Conservation (phyloP, 1,140 invertebrate species). For the Babylonia areolata region DNA sequence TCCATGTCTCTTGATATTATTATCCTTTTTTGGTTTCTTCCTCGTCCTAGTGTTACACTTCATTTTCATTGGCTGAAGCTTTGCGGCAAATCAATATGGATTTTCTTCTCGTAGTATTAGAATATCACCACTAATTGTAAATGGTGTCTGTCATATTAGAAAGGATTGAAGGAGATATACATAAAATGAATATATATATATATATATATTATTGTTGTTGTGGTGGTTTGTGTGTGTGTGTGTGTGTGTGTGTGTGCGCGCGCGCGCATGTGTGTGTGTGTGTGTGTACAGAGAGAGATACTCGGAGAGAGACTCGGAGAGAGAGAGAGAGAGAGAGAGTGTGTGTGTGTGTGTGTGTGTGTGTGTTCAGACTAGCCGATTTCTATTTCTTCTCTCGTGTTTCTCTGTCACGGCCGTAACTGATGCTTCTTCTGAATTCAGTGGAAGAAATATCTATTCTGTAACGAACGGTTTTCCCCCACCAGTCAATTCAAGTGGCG, state of each 20-base stretch:
- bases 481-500: no score
- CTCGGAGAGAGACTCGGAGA: background rate
- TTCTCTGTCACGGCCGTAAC: background rate
- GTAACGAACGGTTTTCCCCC: no score
- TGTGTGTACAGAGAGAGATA: background rate
- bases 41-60: no score
- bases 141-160: no score
- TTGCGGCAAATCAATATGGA: no score
- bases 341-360: slow-evolving; percentile 32
- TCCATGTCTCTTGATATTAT: no score
- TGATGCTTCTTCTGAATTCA: background rate
- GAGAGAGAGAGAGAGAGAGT: slow-evolving; percentile 4
- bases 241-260: slow-evolving; percentile 20
- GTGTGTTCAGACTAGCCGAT: background rate
- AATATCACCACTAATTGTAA: no score
- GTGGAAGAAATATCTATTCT: background rate
- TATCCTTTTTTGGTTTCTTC: no score
- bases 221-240: slow-evolving; percentile 14
- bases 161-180: no score
- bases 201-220: background rate
- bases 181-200: no score
- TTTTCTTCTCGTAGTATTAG: no score
- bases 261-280: slow-evolving; percentile 9
- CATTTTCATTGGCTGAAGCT: no score
- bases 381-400: background rate